Evolutionary conservation across 1,140 invertebrate species (phyloP), one percentile per base, ranked within the genome.

Genomic region (Diabrotica virgifera): DNA sequence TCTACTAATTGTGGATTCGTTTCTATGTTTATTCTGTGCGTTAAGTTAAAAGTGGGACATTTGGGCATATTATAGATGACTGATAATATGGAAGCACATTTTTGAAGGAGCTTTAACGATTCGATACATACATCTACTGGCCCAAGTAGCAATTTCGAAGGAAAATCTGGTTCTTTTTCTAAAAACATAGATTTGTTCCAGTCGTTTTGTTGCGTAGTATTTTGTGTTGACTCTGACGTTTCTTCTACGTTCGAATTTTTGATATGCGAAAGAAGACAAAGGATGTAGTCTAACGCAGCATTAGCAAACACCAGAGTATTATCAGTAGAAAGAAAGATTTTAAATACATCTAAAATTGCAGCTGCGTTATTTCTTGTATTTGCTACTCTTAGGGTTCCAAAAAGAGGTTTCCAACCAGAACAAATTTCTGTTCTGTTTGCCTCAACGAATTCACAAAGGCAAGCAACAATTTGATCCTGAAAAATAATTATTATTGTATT

Each of bases 41-140:
- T 91, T 9, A 94, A 90, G 77, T 95, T 93, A 75, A 97, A 96
- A 55, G 92, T 90, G 0, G 94, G 95, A 78, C 93, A 96, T 67
- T 93, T 93, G 12, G 94, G 94, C 94, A 97, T 96, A 73, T 89
- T 89, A 78, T 93, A 95, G 93, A 97, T 96, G 70, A 92, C 92
- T 2, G 90, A 88, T 36, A 97, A 80, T 65, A 96, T 96, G 64
- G 89, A 86, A 66, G 89, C 90, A 76, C 93, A 96, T 68, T 87
- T 91, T 71, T 93, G 85, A 11, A 97, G 81, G 71, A 95, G 93
- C 66, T 91, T 90, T 3, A 97, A 78, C 5, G 93, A 92, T 72
- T 95, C 92, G 52, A 92, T 84, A 71, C 92, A 92, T 64, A 96
- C 85, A 75, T 92, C 88, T 3, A 87, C 66, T 0, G 71, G 66